Percentiles rank a stretch among this genome's conserved stretches.
Conservation (phyloP, 1,140 invertebrate genomes). For the Lutraria rhynchaena region DNA sequence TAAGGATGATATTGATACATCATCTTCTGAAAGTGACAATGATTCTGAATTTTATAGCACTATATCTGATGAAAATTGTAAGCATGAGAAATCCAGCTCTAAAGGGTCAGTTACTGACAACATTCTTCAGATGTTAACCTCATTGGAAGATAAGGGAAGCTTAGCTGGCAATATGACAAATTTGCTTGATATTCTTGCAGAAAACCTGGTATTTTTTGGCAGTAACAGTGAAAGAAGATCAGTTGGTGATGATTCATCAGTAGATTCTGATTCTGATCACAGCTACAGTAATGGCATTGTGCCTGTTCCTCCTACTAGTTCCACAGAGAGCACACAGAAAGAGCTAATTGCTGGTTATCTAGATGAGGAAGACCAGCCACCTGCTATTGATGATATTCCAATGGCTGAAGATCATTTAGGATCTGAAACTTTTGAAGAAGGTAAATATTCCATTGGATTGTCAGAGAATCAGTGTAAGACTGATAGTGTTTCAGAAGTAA, state of each 20-base stretch:
- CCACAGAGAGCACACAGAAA: conserved; percentile 14
- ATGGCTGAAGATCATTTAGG: conserved; percentile 8
- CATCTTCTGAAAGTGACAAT: not conserved
- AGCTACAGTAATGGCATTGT: not conserved
- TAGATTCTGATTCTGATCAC: conserved; percentile 24
- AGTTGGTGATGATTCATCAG: not conserved
- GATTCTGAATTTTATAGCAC: not conserved
- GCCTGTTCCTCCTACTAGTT: not conserved
- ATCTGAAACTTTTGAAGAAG: not conserved
- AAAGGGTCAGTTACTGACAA: conserved; percentile 35
- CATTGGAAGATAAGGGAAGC: conserved; percentile 49
- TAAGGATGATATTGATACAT: not conserved
- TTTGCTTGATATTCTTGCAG: conserved; percentile 45
- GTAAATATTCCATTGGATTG: not conserved
- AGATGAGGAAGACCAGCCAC: conserved; percentile 40
- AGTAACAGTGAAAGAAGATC: not conserved
- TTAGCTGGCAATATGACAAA: conserved; percentile 50
- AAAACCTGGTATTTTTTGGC: conserved; percentile 47
- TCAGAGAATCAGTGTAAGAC: not conserved
- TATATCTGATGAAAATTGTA: not conserved
- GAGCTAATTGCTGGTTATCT: conserved; percentile 40
- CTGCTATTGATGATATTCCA: conserved; percentile 44
- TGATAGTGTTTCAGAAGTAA: not conserved
- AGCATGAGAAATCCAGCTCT: not conserved
- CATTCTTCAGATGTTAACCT: conserved; percentile 49